These are phyloP conservation scores for Diploptera punctata DNA, from an alignment of 2,888 invertebrate genomes.

Conservation along the genomic window DNA sequence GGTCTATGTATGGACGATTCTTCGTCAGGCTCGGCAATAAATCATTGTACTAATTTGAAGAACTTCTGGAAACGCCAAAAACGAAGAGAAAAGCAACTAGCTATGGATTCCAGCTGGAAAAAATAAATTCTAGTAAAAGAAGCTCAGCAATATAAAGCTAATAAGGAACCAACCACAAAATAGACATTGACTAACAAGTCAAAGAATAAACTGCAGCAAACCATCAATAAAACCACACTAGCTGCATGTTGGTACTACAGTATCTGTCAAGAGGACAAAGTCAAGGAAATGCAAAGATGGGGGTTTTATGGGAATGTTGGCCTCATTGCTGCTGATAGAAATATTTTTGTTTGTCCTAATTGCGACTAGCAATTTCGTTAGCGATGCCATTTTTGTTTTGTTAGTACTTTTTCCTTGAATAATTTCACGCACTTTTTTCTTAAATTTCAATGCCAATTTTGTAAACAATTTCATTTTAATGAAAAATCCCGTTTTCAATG, in stretches of 20 bases:
- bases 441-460: not conserved
- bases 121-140: not conserved
- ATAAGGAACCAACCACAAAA: slow-evolving; percentile 2
- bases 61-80: slow-evolving; percentile 17
- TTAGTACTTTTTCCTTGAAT: not conserved
- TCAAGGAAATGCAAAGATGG: not conserved
- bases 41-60: slow-evolving; percentile 4
- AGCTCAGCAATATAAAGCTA: not conserved
- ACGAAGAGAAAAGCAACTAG: not conserved
- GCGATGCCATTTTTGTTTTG: not conserved
- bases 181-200: not conserved
- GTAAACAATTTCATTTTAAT: not conserved
- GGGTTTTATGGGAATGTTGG: slow-evolving; percentile 11
- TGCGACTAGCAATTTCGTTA: not conserved
- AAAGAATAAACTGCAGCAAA: not conserved
- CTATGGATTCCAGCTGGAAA: not conserved
- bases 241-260: slow-evolving; percentile 20
- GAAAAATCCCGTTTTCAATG: not conserved
- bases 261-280: slow-evolving; percentile 10
- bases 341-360: slow-evolving; percentile 1
- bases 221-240: slow-evolving; percentile 7
- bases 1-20: slow-evolving; percentile 20
- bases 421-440: not conserved
- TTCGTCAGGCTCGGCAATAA: slow-evolving; percentile 3
- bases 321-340: slow-evolving; percentile 21